Conservation (phyloP, 2,797 vertebrate species). For the Smutsia gigantea region DNA sequence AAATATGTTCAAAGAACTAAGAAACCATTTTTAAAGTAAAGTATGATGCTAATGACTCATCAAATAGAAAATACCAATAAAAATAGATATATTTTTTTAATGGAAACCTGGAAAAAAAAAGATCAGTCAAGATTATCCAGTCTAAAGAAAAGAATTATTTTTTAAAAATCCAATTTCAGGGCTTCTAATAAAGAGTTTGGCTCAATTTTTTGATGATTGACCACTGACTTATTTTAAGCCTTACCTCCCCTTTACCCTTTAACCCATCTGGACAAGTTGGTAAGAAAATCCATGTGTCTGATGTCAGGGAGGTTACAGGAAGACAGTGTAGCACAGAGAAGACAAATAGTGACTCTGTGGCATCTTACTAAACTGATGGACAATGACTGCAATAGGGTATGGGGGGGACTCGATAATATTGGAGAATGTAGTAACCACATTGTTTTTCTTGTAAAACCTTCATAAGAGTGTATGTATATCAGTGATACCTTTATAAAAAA, state of each 20-base stretch:
- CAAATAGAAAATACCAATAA: slow-evolving; percentile 3
- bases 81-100: background rate
- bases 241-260: background rate
- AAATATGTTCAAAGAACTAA: slow-evolving; percentile 20
- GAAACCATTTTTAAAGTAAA: slow-evolving; percentile 40
- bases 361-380: too few species aligned
- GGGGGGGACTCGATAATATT: too few species aligned
- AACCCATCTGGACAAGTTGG: background rate
- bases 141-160: background rate
- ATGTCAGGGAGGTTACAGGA: too few species aligned
- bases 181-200: background rate
- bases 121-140: background rate
- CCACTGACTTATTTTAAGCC: background rate
- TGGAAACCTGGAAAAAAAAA: background rate
- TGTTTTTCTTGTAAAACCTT: too few species aligned
- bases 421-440: too few species aligned
- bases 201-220: background rate
- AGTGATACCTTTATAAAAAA: too few species aligned
- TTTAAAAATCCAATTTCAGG: background rate
- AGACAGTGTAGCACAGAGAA: too few species aligned
- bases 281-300: background rate
- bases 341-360: too few species aligned
- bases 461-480: too few species aligned
- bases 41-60: slow-evolving; percentile 6
- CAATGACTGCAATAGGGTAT: too few species aligned